A percentile compares a stretch with the other conserved stretches of the same genome.
phyloP scores from a whole-genome alignment of 2,113 vertebrate species.

The Bostrychus sinensis region DNA sequence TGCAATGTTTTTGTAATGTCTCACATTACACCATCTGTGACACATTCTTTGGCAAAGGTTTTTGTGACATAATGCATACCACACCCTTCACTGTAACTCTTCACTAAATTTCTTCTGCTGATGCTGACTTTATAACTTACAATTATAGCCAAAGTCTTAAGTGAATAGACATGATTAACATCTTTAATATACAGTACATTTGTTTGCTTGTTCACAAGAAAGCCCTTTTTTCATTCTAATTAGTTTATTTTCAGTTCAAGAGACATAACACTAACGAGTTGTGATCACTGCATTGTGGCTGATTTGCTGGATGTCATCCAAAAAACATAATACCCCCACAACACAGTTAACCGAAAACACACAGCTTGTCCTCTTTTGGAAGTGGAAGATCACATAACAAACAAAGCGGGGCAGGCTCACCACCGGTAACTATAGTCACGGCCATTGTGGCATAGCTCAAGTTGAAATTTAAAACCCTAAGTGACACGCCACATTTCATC shows the following conservation, averaged over 20 bases:
- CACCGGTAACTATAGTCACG: constrained; percentile 16
- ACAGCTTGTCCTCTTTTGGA: constrained; percentile 34
- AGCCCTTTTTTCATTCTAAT: not conserved
- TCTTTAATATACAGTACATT: not conserved
- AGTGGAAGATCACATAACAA: constrained; percentile 45
- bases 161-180: not conserved
- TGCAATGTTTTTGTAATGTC: not conserved
- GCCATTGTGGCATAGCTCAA: constrained; percentile 30
- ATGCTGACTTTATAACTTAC: not conserved
- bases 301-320: constrained; percentile 32
- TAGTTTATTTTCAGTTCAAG: not conserved
- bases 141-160: not conserved
- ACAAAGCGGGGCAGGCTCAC: constrained; percentile 18
- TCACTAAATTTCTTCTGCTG: not conserved
- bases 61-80: constrained; percentile 8
- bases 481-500: constrained; percentile 35
- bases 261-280: not conserved
- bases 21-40: constrained; percentile 24
- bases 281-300: constrained; percentile 11
- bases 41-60: constrained; percentile 32
- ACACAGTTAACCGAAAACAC: constrained; percentile 30
- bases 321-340: constrained; percentile 1
- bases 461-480: constrained; percentile 49
- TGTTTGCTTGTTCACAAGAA: not conserved
- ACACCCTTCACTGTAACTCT: constrained; percentile 16